Percentiles rank a stretch among this genome's conserved stretches.
phyloP scores from a whole-genome alignment of 2,797 vertebrate genomes.

The Adrianichthys oophorus region DNA sequence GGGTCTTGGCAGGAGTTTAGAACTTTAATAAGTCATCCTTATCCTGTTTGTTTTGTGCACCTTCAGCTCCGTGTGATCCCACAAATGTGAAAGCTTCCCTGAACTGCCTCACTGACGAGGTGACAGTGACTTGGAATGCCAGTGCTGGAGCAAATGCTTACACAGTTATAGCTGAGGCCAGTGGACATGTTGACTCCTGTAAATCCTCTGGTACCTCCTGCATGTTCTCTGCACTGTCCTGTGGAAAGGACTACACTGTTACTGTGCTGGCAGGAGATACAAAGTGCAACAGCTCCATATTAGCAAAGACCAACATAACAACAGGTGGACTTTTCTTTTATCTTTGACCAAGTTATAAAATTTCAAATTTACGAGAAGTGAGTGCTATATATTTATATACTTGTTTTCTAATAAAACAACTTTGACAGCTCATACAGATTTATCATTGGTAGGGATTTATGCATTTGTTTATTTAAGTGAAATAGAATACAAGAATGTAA shows the following conservation, averaged over 20 bases:
- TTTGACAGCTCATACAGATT: too few relatives aligned
- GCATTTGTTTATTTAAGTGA: too few relatives aligned
- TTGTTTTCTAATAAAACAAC: too few relatives aligned
- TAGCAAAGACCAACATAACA: conserved; percentile 46
- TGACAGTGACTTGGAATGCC: conserved; percentile 65
- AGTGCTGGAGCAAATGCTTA: conserved; percentile 63
- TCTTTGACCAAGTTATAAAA: not conserved
- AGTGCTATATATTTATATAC: too few relatives aligned
- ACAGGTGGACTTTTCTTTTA: conserved; percentile 66
- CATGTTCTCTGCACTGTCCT: conserved; percentile 60
- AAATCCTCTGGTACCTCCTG: conserved; percentile 58
- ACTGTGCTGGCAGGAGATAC: conserved; percentile 69
- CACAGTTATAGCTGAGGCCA: conserved; percentile 61
- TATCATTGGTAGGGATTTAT: too few relatives aligned
- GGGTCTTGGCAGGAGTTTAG: too few relatives aligned
- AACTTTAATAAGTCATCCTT: too few relatives aligned
- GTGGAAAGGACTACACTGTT: conserved; percentile 70
- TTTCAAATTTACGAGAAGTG: too few relatives aligned
- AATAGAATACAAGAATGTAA: too few relatives aligned
- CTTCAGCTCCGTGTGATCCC: conserved; percentile 75
- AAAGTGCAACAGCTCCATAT: conserved; percentile 72
- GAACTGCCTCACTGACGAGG: conserved; percentile 57
- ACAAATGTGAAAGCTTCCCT: conserved; percentile 47
- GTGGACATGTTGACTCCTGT: conserved; percentile 44
- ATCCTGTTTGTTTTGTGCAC: not conserved